Evolutionary conservation across 2,888 invertebrate species (phyloP), one percentile per base, ranked within the genome.

Genomic region (Argyra leucocephala): DNA sequence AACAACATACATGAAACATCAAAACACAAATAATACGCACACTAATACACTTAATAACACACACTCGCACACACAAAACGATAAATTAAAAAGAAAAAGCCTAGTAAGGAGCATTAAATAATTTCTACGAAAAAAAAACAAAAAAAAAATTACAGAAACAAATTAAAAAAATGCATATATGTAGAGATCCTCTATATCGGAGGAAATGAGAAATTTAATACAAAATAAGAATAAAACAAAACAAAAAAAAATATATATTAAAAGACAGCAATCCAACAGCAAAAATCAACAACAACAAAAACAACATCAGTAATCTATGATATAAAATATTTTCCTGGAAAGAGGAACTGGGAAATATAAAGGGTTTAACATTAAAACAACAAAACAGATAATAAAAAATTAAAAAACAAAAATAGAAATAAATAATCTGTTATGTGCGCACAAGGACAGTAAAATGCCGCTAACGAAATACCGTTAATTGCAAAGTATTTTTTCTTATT

Each of bases 381-480:
- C 4, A 48, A 48, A 18, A 48, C 18, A 48, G 15, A 48, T n/a
- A n/a, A n/a, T n/a, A 48, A 48, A 15, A 48, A 57, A 21, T 3
- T 21, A 22, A 9, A 58, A 6, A 58, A 22, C 21, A 58, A 58
- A 58, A 57, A 57, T n/a, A 57, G n/a, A 12, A 57, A 58, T 22
- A 22, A 22, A 22, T 58, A 58, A 22, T 22, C 22, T 22, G 22
- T 22, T 58, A 58, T 22, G 10, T 9, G 22, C 22, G 58, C 58
- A 58, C 22, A 22, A 22, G 21, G 58, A 58, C 22, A 58, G 22
- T 58, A 58, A 58, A 58, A 58, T 58, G 58, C 58, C 63, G 57
- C 63, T 67, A 67, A 67, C 65, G 66, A 65, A 66, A 66, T 60
- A 62, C 63, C 66, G 64, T 66, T 66, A 66, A 66, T 66, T 66